phyloP scores from a whole-genome alignment of 2,797 vertebrate genomes.

The Mustela erminea region DNA sequence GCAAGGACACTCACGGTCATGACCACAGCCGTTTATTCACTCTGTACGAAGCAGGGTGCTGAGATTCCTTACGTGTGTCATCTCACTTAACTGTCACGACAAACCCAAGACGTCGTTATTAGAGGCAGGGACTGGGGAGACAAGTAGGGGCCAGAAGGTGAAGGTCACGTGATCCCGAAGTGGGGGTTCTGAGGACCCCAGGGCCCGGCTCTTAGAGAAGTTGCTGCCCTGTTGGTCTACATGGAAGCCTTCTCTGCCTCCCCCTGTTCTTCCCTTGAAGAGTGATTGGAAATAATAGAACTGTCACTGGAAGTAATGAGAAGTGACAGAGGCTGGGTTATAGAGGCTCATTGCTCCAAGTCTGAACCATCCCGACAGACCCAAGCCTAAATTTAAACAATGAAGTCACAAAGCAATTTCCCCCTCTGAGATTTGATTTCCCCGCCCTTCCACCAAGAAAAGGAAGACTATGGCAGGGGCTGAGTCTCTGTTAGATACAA shows the following conservation, averaged over 20 bases:
- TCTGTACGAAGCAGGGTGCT: not conserved
- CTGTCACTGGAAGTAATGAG: slow-evolving; percentile 89
- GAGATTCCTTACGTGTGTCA: not conserved
- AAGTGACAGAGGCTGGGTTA: slow-evolving; percentile 88
- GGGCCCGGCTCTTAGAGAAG: not conserved
- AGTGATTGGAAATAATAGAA: slow-evolving; percentile 90
- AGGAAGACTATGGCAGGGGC: not conserved
- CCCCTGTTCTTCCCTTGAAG: slow-evolving; percentile 84
- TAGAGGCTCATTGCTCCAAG: slow-evolving; percentile 86
- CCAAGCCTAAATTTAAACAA: slow-evolving; percentile 90
- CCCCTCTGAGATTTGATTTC: slow-evolving; percentile 82
- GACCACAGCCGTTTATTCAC: not conserved
- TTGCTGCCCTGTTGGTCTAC: not conserved
- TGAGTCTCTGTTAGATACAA: slow-evolving; percentile 49
- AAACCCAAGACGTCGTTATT: not conserved
- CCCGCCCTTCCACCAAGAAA: not conserved
- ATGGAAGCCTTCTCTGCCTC: not conserved
- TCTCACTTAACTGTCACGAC: not conserved
- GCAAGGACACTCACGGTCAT: not conserved
- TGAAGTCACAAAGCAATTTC: slow-evolving; percentile 87
- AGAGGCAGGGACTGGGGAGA: not conserved
- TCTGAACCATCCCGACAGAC: slow-evolving; percentile 83
- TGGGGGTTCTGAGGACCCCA: not conserved
- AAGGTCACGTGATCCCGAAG: not conserved
- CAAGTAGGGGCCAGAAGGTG: not conserved